These are phyloP conservation scores for Altica lythri DNA, from an alignment of 2,888 invertebrate species.

Conservation along the genomic window DNA sequence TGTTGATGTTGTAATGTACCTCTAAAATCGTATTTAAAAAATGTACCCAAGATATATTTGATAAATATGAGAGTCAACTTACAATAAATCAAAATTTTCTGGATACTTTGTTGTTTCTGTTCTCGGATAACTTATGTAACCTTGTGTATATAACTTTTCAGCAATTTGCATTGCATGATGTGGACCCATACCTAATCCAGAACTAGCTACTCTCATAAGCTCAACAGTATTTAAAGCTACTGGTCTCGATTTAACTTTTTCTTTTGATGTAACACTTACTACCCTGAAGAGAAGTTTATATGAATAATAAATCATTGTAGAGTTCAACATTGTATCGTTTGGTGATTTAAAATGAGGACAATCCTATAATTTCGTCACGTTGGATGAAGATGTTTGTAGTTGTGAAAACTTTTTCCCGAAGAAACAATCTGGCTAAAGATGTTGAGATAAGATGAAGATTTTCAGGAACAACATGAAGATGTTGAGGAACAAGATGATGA, in stretches of 20 bases:
- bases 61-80: conserved; percentile 48
- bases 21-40: conserved; percentile 52
- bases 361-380: no score
- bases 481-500: no score
- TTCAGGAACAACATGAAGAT: no score
- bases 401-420: no score
- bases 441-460: no score
- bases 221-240: conserved; percentile 96
- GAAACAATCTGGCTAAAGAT: no score
- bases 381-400: no score
- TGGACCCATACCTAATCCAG: conserved; percentile 89
- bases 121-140: conserved; percentile 96
- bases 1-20: conserved; percentile 72
- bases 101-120: conserved; percentile 98
- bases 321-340: no score
- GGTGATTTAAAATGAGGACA: no score
- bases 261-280: conserved; percentile 76
- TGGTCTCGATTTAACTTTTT: conserved; percentile 85
- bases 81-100: conserved; percentile 90
- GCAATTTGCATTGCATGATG: conserved; percentile 92
- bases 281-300: conserved; percentile 62
- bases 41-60: not conserved
- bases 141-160: conserved; percentile 92
- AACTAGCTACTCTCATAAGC: conserved; percentile 89
- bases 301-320: no score